Conservation (phyloP, 2,113 vertebrate species). For the Entosphenus tridentatus region DNA sequence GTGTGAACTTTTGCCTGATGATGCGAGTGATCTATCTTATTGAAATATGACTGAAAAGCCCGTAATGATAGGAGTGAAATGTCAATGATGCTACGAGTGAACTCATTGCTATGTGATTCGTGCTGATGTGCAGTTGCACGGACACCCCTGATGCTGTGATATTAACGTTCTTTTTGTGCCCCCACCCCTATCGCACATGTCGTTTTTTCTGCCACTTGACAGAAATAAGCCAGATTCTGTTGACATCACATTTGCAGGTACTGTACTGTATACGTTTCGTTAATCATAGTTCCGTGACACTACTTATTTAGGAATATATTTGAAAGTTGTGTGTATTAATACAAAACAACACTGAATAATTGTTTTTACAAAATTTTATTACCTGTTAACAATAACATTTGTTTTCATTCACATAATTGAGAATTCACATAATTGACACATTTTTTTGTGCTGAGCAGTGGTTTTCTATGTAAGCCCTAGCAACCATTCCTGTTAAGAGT, state of each 20-base stretch:
- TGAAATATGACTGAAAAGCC: conserved; percentile 8
- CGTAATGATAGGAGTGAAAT: conserved; percentile 16
- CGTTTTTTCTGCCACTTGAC: conserved; percentile 11
- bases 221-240: conserved; percentile 96
- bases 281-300: not conserved
- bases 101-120: conserved; percentile 14
- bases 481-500: not conserved
- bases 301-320: not conserved
- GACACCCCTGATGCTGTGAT: conserved; percentile 9
- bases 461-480: too few species aligned
- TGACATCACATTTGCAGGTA: conserved; percentile 97
- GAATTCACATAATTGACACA: not conserved
- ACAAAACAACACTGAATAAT: too few species aligned
- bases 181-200: too few species aligned
- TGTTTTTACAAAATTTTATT: not conserved
- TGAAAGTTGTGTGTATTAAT: too few species aligned
- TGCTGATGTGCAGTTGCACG: conserved; percentile 15
- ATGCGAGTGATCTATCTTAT: not conserved
- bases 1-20: too few species aligned
- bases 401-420: not conserved
- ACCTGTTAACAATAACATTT: not conserved
- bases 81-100: conserved; percentile 14
- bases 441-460: not conserved
- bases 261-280: conserved; percentile 13
- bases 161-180: conserved; percentile 9